These are phyloP conservation scores for Neostethus bicornis DNA, from an alignment of 2,797 vertebrate species.

Conservation along the genomic window DNA sequence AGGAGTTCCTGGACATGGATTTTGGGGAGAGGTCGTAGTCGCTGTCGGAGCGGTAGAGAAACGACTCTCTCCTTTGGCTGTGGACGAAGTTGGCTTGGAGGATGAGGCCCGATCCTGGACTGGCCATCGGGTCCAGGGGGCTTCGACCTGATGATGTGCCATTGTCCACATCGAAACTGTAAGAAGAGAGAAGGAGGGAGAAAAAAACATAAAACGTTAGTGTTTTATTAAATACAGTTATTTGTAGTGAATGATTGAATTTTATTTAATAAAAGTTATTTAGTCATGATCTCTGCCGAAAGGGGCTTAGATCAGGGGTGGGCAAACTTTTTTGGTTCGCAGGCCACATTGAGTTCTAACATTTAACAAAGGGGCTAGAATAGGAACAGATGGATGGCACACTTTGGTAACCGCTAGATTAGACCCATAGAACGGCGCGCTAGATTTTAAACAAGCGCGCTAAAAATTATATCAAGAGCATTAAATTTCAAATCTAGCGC, in stretches of 20 bases:
- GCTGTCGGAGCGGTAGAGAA: constrained; percentile 96
- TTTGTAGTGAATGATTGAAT: background rate
- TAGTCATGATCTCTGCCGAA: too few species aligned
- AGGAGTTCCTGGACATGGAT: constrained; percentile 99
- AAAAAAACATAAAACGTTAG: constrained; percentile 9
- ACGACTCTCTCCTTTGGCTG: constrained; percentile 97
- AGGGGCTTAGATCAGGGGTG: too few species aligned
- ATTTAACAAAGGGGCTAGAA: too few species aligned
- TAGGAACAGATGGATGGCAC: too few species aligned
- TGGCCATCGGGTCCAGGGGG: constrained; percentile 98
- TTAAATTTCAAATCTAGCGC: too few species aligned
- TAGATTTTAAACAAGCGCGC: too few species aligned
- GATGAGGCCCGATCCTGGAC: constrained; percentile 96
- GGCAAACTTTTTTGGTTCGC: too few species aligned
- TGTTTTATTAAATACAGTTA: background rate
- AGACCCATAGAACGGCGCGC: too few species aligned
- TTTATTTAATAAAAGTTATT: too few species aligned
- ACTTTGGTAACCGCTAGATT: too few species aligned
- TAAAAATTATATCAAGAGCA: too few species aligned
- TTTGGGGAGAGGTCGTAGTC: constrained; percentile 99
- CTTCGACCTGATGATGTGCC: constrained; percentile 96
- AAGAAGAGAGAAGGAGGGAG: constrained; percentile 18
- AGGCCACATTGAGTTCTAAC: too few species aligned
- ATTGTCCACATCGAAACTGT: constrained; percentile 99
- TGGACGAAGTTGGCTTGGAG: constrained; percentile 99